A percentile compares a stretch with the other conserved stretches of the same genome.
Evolutionary conservation across 2,888 invertebrate species (phyloP).

Genomic region (Agriopis leucophaearia): DNA sequence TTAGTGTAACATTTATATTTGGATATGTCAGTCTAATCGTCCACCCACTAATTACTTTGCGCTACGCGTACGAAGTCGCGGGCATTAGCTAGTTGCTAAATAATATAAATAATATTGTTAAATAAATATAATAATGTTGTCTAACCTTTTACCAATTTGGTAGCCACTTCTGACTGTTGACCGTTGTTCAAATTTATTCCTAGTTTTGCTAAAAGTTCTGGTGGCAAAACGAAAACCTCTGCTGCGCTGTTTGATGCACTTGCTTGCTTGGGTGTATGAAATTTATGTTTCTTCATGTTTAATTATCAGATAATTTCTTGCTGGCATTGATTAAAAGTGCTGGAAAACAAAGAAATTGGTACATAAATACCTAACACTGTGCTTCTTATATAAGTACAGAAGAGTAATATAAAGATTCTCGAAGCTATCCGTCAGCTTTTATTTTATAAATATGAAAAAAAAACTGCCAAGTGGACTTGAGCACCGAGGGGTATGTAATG

Average conservation of each 20-base stretch:
- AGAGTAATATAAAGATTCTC: too few species aligned
- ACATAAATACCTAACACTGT: not conserved
- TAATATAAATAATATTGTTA: too few species aligned
- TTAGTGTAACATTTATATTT: too few species aligned
- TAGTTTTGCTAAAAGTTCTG: constrained; percentile 76
- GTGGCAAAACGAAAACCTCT: constrained; percentile 77
- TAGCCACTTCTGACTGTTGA: constrained; percentile 44
- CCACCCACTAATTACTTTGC: too few species aligned
- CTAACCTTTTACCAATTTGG: constrained; percentile 24
- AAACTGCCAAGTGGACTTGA: too few species aligned
- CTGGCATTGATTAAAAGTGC: constrained; percentile 2
- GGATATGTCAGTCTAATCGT: too few species aligned
- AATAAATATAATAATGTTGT: not conserved
- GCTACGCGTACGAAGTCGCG: too few species aligned
- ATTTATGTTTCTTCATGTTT: constrained; percentile 51
- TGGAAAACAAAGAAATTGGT: constrained; percentile 2
- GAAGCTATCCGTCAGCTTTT: too few species aligned
- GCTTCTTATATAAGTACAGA: not conserved
- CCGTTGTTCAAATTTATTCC: constrained; percentile 70
- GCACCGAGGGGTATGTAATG: too few species aligned
- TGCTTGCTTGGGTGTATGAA: constrained; percentile 45
- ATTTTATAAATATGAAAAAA: too few species aligned
- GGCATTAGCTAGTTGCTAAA: too few species aligned
- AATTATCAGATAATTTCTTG: not conserved
- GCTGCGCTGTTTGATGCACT: constrained; percentile 47